phyloP scores from a whole-genome alignment of 2,888 invertebrate species.

The Chromoteleia sp. region DNA sequence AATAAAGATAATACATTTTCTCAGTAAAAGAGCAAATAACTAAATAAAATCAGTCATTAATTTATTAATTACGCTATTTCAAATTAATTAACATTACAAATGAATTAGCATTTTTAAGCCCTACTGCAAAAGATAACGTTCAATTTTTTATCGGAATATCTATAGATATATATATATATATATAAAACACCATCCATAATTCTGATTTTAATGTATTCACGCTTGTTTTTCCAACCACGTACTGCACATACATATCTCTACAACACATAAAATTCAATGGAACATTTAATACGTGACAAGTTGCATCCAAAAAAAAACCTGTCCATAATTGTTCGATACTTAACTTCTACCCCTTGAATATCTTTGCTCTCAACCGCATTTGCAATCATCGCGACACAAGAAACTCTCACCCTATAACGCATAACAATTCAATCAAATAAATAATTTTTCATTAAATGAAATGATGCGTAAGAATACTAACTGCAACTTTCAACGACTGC shows the following conservation, averaged over 20 bases:
- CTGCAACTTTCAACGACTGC: conserved; percentile 29
- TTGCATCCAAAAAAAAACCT: conserved; percentile 7
- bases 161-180: too few relatives aligned
- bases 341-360: conserved; percentile 11
- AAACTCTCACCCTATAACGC: background rate
- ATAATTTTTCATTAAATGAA: conserved; percentile 46
- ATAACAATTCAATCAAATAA: conserved; percentile 34
- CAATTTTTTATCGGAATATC: conserved; percentile 15
- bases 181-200: conserved; percentile 29
- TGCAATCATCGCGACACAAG: conserved; percentile 12
- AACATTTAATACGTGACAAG: conserved; percentile 52
- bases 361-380: background rate
- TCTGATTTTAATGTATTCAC: conserved; percentile 37
- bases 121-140: background rate
- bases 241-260: conserved; percentile 33
- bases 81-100: too few relatives aligned
- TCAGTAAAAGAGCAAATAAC: too few relatives aligned
- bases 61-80: too few relatives aligned
- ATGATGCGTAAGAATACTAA: conserved; percentile 42
- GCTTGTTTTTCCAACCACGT: conserved; percentile 52
- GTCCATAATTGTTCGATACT: conserved; percentile 16
- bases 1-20: too few relatives aligned
- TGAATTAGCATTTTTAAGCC: too few relatives aligned
- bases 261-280: conserved; percentile 54
- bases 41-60: too few relatives aligned